Conservation (phyloP, 2,797 vertebrate species). For the Ptychadena robeensis region DNA sequence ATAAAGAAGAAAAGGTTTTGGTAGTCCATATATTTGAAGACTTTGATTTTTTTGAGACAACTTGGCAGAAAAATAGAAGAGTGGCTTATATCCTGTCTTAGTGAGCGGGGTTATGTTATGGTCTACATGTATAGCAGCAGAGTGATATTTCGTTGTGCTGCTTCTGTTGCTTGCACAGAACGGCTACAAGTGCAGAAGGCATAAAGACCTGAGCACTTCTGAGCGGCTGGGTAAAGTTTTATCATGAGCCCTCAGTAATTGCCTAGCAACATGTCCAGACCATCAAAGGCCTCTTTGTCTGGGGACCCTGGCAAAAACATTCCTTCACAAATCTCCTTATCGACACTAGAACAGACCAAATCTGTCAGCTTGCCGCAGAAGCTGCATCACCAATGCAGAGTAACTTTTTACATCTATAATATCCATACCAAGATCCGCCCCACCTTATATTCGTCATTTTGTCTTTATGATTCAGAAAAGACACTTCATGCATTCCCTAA, state of each 20-base stretch:
- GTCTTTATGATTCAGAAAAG: slow-evolving; percentile 12
- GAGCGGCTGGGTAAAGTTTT: slow-evolving; percentile 83
- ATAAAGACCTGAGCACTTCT: slow-evolving; percentile 78
- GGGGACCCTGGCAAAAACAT: slow-evolving; percentile 75
- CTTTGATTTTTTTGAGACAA: too few relatives aligned
- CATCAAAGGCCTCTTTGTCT: slow-evolving; percentile 87
- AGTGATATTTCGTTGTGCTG: not conserved
- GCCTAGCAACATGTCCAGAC: slow-evolving; percentile 84
- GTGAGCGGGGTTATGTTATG: not conserved
- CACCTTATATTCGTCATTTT: not conserved
- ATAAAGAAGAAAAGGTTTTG: too few relatives aligned
- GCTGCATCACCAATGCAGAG: slow-evolving; percentile 22
- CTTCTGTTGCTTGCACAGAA: slow-evolving; percentile 73
- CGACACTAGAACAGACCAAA: slow-evolving; percentile 72
- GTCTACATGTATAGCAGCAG: slow-evolving; percentile 1
- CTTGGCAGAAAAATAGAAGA: not conserved
- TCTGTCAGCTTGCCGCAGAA: slow-evolving; percentile 63
- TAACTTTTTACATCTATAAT: slow-evolving; percentile 37
- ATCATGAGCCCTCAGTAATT: slow-evolving; percentile 81
- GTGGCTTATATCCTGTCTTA: not conserved
- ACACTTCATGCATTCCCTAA: not conserved
- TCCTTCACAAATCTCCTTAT: slow-evolving; percentile 77
- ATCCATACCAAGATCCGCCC: not conserved
- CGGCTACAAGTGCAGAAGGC: slow-evolving; percentile 70
- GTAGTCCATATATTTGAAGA: too few relatives aligned